Conservation (phyloP, 2,888 invertebrate species). For the Xylocampa areola region DNA sequence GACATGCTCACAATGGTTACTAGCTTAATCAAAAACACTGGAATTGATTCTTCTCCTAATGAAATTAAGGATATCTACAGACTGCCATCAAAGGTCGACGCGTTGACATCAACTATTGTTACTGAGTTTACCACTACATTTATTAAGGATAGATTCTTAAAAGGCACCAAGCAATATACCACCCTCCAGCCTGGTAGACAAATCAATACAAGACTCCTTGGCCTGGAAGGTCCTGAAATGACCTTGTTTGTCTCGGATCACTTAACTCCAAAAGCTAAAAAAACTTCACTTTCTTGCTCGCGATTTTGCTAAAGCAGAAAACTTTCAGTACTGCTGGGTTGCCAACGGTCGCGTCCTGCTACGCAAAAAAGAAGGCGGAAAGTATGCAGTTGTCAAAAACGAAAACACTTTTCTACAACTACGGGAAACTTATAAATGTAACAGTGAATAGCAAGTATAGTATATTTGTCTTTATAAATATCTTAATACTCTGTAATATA, state of each 20-base stretch:
- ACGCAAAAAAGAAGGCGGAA: too few relatives aligned
- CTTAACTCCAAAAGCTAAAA: too few relatives aligned
- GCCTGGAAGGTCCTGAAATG: not conserved
- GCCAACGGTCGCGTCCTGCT: too few relatives aligned
- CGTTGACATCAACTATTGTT: not conserved
- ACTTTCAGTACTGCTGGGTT: too few relatives aligned
- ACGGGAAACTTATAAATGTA: not conserved
- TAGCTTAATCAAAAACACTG: not conserved
- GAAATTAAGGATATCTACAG: conserved; percentile 1
- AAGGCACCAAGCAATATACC: not conserved
- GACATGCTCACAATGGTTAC: not conserved
- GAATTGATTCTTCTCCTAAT: not conserved
- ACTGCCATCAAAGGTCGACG: not conserved
- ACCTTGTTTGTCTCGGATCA: conserved; percentile 1
- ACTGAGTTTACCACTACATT: conserved; percentile 1
- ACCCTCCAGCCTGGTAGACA: not conserved
- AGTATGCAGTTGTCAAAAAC: too few relatives aligned
- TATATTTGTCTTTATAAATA: not conserved
- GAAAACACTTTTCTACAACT: too few relatives aligned
- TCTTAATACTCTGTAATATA: not conserved
- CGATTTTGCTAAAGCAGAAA: too few relatives aligned
- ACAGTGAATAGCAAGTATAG: not conserved
- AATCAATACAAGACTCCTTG: not conserved
- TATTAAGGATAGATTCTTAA: not conserved
- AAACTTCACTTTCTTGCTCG: too few relatives aligned